These are phyloP conservation scores for Lysiphlebus fabarum DNA, from an alignment of 1,140 invertebrate species.

Conservation along the genomic window DNA sequence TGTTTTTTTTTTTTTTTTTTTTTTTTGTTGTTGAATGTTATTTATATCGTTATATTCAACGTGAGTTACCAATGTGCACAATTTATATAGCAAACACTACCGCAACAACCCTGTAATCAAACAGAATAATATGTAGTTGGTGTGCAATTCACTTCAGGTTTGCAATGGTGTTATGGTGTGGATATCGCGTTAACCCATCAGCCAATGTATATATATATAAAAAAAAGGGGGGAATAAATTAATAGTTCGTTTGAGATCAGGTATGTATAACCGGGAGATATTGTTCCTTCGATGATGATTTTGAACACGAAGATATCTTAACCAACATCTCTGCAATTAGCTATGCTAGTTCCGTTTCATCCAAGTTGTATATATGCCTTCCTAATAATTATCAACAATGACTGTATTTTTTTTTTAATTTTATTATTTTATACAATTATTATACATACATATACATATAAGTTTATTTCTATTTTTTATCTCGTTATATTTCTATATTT, in stretches of 20 bases:
- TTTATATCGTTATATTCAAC: constrained; percentile 14
- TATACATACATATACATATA: too few species aligned
- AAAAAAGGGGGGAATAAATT: constrained; percentile 46
- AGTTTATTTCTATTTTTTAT: too few species aligned
- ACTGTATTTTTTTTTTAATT: too few species aligned
- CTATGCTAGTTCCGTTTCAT: too few species aligned
- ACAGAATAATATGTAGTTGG: constrained; percentile 28
- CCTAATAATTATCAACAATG: too few species aligned
- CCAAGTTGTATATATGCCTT: too few species aligned
- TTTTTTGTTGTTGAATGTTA: constrained; percentile 13
- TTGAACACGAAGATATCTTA: too few species aligned
- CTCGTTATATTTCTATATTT: too few species aligned
- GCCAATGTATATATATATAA: constrained; percentile 40
- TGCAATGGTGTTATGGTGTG: constrained; percentile 2
- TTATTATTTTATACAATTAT: too few species aligned
- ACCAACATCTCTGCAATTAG: too few species aligned
- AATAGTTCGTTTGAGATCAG: constrained; percentile 41
- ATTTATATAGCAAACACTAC: constrained; percentile 56
- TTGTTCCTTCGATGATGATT: background rate
- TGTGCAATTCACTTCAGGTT: constrained; percentile 3
- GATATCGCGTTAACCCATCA: constrained; percentile 42
- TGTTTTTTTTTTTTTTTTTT: constrained; percentile 10
- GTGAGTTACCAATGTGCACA: constrained; percentile 30
- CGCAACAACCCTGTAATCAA: constrained; percentile 51
- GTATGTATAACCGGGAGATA: constrained; percentile 10